Conservation (phyloP, 2,797 vertebrate genomes). For the Erpetoichthys calabaricus region DNA sequence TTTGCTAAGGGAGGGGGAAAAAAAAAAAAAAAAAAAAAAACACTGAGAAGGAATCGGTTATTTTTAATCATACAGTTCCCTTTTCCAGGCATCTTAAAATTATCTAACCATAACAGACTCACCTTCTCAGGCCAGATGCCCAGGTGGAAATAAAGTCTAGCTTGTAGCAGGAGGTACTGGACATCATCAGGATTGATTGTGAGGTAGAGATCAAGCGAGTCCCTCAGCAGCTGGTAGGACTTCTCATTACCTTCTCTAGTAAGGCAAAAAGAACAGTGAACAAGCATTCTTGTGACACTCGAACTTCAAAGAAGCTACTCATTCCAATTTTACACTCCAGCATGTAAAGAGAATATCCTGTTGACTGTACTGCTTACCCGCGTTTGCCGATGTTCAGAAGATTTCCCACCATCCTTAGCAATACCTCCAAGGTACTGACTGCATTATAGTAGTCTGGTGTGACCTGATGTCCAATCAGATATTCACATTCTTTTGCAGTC, state of each 20-base stretch:
- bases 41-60: background rate
- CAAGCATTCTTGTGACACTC: background rate
- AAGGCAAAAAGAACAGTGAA: conserved; percentile 7
- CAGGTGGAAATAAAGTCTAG: conserved; percentile 91
- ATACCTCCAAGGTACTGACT: conserved; percentile 78
- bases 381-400: conserved; percentile 89
- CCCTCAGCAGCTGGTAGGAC: conserved; percentile 87
- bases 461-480: conserved; percentile 88
- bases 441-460: conserved; percentile 83
- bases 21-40: background rate
- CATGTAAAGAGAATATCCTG: background rate
- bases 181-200: conserved; percentile 95
- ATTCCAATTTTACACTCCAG: background rate
- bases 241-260: conserved; percentile 87
- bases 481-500: conserved; percentile 86
- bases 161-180: conserved; percentile 88
- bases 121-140: conserved; percentile 99
- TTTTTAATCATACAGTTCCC: background rate
- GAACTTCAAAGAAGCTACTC: background rate
- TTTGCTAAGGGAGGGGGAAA: background rate
- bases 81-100: background rate
- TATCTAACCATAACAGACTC: conserved; percentile 11
- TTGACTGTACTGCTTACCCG: conserved; percentile 37
- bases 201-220: conserved; percentile 92
- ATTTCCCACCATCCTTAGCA: conserved; percentile 95